Evolutionary conservation across 1,140 invertebrate genomes (phyloP).

Genomic region (Dreissena rostriformis): DNA sequence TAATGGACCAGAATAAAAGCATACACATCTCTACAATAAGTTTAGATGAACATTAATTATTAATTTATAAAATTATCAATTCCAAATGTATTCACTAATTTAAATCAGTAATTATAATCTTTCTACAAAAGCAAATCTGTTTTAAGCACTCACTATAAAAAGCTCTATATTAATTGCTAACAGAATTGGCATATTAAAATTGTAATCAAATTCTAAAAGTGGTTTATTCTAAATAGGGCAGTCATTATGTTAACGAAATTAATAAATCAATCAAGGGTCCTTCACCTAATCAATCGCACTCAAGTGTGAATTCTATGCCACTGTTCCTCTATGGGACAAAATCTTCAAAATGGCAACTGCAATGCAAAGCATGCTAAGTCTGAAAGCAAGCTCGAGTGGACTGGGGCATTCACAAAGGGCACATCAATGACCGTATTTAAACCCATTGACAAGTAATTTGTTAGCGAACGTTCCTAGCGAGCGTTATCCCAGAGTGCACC

Average conservation of each 20-base stretch:
- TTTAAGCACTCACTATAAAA: too few relatives aligned
- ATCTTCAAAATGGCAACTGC: conserved; percentile 20
- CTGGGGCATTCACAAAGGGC: conserved; percentile 19
- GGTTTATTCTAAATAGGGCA: too few relatives aligned
- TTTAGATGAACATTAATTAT: too few relatives aligned
- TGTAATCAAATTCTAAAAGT: too few relatives aligned
- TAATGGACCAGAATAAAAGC: too few relatives aligned
- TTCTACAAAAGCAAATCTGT: too few relatives aligned
- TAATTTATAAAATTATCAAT: too few relatives aligned
- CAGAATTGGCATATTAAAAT: too few relatives aligned
- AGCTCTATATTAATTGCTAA: too few relatives aligned
- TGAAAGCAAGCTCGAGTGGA: conserved; percentile 42
- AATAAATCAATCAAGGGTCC: conserved; percentile 37
- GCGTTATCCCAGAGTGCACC: conserved; percentile 31
- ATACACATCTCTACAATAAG: too few relatives aligned
- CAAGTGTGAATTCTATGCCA: conserved; percentile 6
- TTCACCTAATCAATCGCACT: conserved; percentile 31
- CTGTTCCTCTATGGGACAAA: conserved; percentile 25
- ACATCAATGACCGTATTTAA: conserved; percentile 24
- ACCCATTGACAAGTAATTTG: conserved; percentile 31
- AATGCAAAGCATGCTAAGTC: conserved; percentile 26
- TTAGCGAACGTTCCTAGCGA: conserved; percentile 20
- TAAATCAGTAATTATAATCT: too few relatives aligned
- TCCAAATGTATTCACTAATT: too few relatives aligned
- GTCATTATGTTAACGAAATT: not conserved